phyloP scores from a whole-genome alignment of 53 echinoderm and acorn worm genomes.

The Echinarachnius parma region DNA sequence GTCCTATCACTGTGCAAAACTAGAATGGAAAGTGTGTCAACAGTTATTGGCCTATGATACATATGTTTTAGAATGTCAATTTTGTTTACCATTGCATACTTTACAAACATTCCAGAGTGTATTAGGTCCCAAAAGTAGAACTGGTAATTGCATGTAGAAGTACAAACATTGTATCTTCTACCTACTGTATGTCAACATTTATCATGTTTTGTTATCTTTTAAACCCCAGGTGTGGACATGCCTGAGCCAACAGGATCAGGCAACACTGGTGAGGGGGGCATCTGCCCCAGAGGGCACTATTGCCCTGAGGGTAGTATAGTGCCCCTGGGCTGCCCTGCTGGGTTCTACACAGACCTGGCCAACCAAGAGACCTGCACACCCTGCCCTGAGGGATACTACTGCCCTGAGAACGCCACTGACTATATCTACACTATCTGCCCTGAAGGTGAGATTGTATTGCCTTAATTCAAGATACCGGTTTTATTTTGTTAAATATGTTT shows the following conservation, averaged over 20 bases:
- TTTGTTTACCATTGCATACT: too few species aligned
- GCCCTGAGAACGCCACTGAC: slow-evolving; percentile 80
- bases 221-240: slow-evolving; percentile 76
- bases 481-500: too few species aligned
- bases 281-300: slow-evolving; percentile 81
- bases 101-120: too few species aligned
- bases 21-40: too few species aligned
- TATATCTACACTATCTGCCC: slow-evolving; percentile 87
- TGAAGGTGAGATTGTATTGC: slow-evolving; percentile 36
- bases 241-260: slow-evolving; percentile 69
- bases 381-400: slow-evolving; percentile 92
- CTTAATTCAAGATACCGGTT: too few species aligned
- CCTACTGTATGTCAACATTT: too few species aligned
- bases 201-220: not conserved
- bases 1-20: too few species aligned
- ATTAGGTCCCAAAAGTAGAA: too few species aligned
- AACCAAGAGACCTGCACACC: slow-evolving; percentile 62
- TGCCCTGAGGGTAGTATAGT: slow-evolving; percentile 81
- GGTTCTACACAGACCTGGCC: slow-evolving; percentile 76
- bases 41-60: too few species aligned
- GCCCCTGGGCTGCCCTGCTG: slow-evolving; percentile 86
- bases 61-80: too few species aligned
- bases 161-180: too few species aligned
- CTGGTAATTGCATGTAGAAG: too few species aligned
- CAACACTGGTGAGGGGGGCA: slow-evolving; percentile 79